Conservation (phyloP, 2,113 vertebrate species). For the Oncorhynchus masou region DNA sequence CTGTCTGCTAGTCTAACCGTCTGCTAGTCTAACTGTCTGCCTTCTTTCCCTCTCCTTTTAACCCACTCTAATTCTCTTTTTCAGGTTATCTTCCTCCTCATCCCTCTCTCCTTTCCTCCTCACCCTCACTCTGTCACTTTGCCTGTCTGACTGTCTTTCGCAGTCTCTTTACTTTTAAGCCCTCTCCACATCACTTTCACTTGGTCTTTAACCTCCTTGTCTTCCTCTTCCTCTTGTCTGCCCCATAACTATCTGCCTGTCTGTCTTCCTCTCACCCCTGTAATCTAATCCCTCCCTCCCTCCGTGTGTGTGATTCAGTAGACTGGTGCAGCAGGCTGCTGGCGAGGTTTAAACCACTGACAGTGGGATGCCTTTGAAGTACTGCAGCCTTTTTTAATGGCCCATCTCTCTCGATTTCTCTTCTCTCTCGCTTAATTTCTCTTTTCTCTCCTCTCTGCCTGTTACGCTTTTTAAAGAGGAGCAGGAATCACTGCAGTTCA, state of each 20-base stretch:
- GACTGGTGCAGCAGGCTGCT: not conserved
- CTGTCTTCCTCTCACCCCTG: too few species aligned
- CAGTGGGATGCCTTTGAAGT: slow-evolving; percentile 1
- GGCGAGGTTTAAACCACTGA: not conserved
- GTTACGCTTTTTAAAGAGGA: not conserved
- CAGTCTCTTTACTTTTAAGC: too few species aligned
- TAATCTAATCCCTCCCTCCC: too few species aligned
- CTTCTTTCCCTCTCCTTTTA: not conserved
- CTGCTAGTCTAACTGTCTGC: not conserved
- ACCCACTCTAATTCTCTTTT: too few species aligned
- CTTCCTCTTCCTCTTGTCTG: too few species aligned
- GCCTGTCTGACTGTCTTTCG: too few species aligned
- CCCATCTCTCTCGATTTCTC: not conserved
- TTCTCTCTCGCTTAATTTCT: not conserved
- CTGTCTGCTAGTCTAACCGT: not conserved
- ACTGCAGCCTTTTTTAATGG: not conserved
- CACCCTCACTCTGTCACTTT: not conserved
- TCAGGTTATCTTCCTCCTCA: too few species aligned
- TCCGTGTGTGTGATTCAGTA: not conserved
- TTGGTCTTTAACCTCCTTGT: too few species aligned
- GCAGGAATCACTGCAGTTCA: not conserved
- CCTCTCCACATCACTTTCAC: not conserved
- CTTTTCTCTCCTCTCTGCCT: not conserved
- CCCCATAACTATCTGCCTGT: too few species aligned
- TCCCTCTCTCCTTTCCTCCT: not conserved